Conservation (phyloP, 2,888 invertebrate species). For the Allophyes oxyacanthae region DNA sequence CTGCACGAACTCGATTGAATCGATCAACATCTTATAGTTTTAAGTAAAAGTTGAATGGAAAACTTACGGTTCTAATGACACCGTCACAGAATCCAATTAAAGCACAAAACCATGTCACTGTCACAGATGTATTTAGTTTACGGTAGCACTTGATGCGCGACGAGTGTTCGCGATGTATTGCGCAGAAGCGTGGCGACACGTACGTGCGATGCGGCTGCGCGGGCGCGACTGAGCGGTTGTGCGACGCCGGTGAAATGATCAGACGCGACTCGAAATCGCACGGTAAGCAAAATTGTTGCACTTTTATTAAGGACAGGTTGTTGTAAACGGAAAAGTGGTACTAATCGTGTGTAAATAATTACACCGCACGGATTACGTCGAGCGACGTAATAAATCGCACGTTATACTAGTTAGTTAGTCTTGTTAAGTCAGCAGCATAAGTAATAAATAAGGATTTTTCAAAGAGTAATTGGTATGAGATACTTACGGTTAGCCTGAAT, state of each 20-base stretch:
- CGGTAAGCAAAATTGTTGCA: conserved; percentile 67
- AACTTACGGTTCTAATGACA: conserved; percentile 80
- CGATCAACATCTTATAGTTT: conserved; percentile 44
- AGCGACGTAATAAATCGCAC: conserved; percentile 55
- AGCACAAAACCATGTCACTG: conserved; percentile 87
- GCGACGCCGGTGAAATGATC: conserved; percentile 70
- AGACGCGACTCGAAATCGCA: conserved; percentile 67
- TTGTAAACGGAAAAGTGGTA: conserved; percentile 67
- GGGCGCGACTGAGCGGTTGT: conserved; percentile 56
- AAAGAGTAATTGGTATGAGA: conserved; percentile 40
- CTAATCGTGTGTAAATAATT: conserved; percentile 59
- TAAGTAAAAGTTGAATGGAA: conserved; percentile 52
- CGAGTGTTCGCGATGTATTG: conserved; percentile 61
- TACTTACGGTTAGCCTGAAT: conserved; percentile 38
- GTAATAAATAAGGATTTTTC: conserved; percentile 50
- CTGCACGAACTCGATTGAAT: conserved; percentile 50
- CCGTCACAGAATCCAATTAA: conserved; percentile 81
- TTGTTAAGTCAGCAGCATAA: conserved; percentile 45
- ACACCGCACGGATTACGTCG: conserved; percentile 47
- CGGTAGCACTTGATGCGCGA: conserved; percentile 67
- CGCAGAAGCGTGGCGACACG: conserved; percentile 53
- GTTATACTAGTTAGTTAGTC: conserved; percentile 44
- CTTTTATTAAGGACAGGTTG: conserved; percentile 62
- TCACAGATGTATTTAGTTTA: conserved; percentile 77
- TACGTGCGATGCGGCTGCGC: conserved; percentile 61